Percentiles rank a stretch among this genome's conserved stretches.
Conservation (phyloP, 2,113 vertebrate genomes). For the Pteronura brasiliensis region DNA sequence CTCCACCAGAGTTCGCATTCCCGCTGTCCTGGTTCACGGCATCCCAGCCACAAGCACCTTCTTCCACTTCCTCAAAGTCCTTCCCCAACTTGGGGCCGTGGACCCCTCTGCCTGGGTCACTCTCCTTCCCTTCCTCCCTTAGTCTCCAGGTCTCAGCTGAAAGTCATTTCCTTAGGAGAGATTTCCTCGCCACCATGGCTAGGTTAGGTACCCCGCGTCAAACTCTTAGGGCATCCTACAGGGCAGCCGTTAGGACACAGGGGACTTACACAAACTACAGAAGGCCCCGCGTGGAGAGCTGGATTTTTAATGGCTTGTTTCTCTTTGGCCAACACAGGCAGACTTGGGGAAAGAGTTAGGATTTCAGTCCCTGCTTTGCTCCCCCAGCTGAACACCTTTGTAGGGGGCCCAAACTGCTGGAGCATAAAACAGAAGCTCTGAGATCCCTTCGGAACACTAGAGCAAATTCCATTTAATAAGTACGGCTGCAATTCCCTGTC, state of each 20-base stretch:
- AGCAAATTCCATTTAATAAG: background rate
- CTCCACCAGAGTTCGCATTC: background rate
- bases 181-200: background rate
- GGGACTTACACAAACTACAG: background rate
- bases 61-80: background rate
- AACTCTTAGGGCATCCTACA: background rate
- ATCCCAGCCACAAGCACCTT: background rate
- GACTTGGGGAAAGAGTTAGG: background rate
- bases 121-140: background rate
- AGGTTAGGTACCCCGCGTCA: background rate
- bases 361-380: background rate
- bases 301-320: background rate
- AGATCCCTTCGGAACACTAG: background rate
- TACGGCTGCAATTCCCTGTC: background rate
- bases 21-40: background rate
- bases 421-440: background rate
- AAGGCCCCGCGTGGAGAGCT: background rate
- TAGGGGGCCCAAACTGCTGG: background rate
- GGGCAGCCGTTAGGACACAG: background rate
- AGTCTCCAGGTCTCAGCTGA: background rate
- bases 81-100: background rate
- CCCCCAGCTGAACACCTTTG: background rate
- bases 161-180: background rate
- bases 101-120: background rate
- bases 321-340: background rate